Conservation (phyloP, 2,888 invertebrate genomes). For the Agrochola litura region DNA sequence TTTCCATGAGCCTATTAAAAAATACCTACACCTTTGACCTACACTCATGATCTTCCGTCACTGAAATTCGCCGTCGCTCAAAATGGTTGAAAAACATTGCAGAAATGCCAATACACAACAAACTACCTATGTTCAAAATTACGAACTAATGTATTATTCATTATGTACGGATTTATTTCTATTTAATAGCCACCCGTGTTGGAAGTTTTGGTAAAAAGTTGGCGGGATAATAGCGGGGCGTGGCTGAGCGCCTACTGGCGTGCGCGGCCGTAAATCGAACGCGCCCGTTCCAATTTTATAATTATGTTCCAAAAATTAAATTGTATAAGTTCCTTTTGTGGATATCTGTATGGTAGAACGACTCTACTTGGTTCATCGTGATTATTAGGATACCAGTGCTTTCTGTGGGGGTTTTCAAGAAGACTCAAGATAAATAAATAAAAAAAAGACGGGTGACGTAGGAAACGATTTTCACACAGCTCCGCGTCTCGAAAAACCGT, state of each 20-base stretch:
- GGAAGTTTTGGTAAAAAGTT: slow-evolving; percentile 64
- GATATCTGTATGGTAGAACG: background rate
- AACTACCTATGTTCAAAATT: slow-evolving; percentile 16
- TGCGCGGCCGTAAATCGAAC: slow-evolving; percentile 73
- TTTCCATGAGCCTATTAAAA: background rate
- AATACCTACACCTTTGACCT: background rate
- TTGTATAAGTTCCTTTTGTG: slow-evolving; percentile 38
- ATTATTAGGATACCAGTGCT: background rate
- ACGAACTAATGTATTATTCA: slow-evolving; percentile 48
- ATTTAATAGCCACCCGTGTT: slow-evolving; percentile 62
- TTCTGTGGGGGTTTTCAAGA: background rate
- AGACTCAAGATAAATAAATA: no score
- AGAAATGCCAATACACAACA: slow-evolving; percentile 12
- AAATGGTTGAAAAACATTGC: background rate
- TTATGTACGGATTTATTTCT: slow-evolving; percentile 59
- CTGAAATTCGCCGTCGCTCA: background rate
- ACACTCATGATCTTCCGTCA: no score
- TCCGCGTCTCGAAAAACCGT: background rate
- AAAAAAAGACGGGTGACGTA: background rate
- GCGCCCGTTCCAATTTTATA: slow-evolving; percentile 71
- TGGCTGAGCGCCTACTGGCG: slow-evolving; percentile 75
- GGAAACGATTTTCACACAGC: background rate
- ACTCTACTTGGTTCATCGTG: background rate
- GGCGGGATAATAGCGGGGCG: slow-evolving; percentile 77
- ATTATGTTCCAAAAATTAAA: slow-evolving; percentile 67